phyloP scores from a whole-genome alignment of 2,888 invertebrate genomes.

The Cosmopolites sordidus region DNA sequence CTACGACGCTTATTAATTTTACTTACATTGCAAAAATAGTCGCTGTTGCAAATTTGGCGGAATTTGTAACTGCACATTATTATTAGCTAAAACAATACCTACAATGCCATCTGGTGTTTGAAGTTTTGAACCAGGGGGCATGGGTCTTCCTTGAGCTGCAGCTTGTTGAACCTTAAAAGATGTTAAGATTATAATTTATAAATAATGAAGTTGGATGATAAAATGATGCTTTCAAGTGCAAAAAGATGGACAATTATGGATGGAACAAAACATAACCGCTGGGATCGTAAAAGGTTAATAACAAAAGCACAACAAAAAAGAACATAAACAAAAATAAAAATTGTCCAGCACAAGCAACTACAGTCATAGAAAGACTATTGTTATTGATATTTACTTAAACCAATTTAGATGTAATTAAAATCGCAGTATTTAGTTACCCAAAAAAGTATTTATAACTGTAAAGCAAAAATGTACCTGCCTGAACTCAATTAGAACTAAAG shows the following conservation, averaged over 20 bases:
- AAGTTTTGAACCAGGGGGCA: slow-evolving; percentile 54
- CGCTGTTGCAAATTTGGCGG: slow-evolving; percentile 49
- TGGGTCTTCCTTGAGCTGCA: slow-evolving; percentile 56
- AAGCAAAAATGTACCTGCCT: too few relatives aligned
- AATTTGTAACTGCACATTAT: slow-evolving; percentile 55
- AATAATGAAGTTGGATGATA: too few relatives aligned
- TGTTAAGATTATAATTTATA: too few relatives aligned
- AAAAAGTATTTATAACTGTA: too few relatives aligned
- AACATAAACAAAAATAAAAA: not conserved
- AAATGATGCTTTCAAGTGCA: too few relatives aligned
- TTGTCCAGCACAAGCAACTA: too few relatives aligned
- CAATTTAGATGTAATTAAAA: too few relatives aligned
- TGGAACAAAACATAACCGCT: too few relatives aligned
- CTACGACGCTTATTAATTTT: not conserved
- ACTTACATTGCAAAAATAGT: slow-evolving; percentile 42
- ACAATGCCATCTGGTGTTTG: slow-evolving; percentile 60
- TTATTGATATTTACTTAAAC: too few relatives aligned
- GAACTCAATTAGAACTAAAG: too few relatives aligned
- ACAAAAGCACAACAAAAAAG: slow-evolving; percentile 1
- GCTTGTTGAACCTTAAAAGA: slow-evolving; percentile 57
- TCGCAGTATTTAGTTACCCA: too few relatives aligned
- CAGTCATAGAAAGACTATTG: too few relatives aligned
- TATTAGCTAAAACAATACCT: slow-evolving; percentile 63
- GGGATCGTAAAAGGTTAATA: not conserved
- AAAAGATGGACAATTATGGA: not conserved